These are phyloP conservation scores for Phyllotreta striolata DNA, from an alignment of 2,888 invertebrate genomes.

Conservation along the genomic window DNA sequence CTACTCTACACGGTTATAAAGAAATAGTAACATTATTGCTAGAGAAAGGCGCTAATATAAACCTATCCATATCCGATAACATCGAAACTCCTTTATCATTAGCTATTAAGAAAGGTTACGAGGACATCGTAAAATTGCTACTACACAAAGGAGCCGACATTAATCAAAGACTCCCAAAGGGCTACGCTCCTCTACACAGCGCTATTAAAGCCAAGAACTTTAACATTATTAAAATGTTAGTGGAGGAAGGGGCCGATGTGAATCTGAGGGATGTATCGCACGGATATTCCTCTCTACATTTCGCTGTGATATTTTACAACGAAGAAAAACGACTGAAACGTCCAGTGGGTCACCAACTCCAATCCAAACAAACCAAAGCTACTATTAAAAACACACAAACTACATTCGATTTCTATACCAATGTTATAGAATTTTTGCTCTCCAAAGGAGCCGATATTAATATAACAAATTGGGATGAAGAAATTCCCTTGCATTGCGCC, in stretches of 20 bases:
- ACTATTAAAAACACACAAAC: too few relatives aligned
- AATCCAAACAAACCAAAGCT: too few relatives aligned
- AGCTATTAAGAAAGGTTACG: conserved; percentile 6
- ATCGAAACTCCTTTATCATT: conserved; percentile 8
- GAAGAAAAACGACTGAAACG: neutral
- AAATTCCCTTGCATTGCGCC: conserved; percentile 11
- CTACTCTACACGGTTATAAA: conserved; percentile 2
- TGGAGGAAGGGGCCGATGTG: conserved; percentile 10
- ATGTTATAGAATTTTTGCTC: neutral
- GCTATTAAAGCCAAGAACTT: conserved; percentile 2
- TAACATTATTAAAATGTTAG: neutral
- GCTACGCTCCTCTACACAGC: conserved; percentile 8
- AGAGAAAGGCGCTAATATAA: conserved; percentile 14
- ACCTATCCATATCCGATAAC: conserved; percentile 8
- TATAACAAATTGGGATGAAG: conserved; percentile 10
- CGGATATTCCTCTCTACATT: conserved; percentile 14
- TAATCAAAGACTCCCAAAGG: conserved; percentile 6
- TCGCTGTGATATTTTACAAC: conserved; percentile 5
- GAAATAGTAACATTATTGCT: conserved; percentile 1
- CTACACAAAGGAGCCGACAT: conserved; percentile 8
- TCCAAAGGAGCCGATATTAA: conserved; percentile 12
- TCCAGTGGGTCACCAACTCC: too few relatives aligned
- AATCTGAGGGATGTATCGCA: conserved; percentile 5
- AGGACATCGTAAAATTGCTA: conserved; percentile 1
- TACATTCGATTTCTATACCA: neutral